Conservation (phyloP, 1,140 invertebrate genomes). For the Chironomus tepperi region DNA sequence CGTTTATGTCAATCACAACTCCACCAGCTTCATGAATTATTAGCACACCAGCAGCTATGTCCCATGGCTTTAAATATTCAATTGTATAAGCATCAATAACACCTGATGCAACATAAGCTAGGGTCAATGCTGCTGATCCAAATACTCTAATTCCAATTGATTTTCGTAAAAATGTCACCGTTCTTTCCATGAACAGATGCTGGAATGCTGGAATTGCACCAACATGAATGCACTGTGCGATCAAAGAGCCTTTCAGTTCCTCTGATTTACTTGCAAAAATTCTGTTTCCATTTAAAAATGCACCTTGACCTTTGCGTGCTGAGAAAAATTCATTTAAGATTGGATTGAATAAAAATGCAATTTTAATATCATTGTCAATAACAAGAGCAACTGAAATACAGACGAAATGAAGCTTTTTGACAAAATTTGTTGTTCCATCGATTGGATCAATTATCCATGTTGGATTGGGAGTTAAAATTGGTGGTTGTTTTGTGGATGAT, state of each 20-base stretch:
- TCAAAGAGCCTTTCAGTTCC: neutral
- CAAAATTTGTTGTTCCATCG: slow-evolving; percentile 67
- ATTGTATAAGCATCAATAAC: slow-evolving; percentile 61
- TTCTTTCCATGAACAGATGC: slow-evolving; percentile 30
- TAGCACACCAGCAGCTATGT: slow-evolving; percentile 57
- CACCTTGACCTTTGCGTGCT: slow-evolving; percentile 60
- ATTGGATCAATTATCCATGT: slow-evolving; percentile 87
- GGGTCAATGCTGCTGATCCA: slow-evolving; percentile 65
- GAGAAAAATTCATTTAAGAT: slow-evolving; percentile 62
- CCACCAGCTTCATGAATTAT: slow-evolving; percentile 72
- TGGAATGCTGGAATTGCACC: slow-evolving; percentile 33
- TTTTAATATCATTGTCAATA: slow-evolving; percentile 54
- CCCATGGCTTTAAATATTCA: slow-evolving; percentile 60
- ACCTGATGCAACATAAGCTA: slow-evolving; percentile 65
- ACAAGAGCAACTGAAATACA: slow-evolving; percentile 57
- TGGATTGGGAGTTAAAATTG: slow-evolving; percentile 62
- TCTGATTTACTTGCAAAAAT: slow-evolving; percentile 42
- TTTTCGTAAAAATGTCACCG: neutral
- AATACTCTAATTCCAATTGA: slow-evolving; percentile 31
- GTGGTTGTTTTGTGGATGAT: slow-evolving; percentile 45
- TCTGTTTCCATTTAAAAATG: slow-evolving; percentile 60
- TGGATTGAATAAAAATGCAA: slow-evolving; percentile 71
- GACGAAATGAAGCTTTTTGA: slow-evolving; percentile 53
- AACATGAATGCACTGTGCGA: slow-evolving; percentile 8
- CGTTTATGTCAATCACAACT: slow-evolving; percentile 51